Evolutionary conservation across 2,888 invertebrate species (phyloP).

Genomic region (Meganola albula): DNA sequence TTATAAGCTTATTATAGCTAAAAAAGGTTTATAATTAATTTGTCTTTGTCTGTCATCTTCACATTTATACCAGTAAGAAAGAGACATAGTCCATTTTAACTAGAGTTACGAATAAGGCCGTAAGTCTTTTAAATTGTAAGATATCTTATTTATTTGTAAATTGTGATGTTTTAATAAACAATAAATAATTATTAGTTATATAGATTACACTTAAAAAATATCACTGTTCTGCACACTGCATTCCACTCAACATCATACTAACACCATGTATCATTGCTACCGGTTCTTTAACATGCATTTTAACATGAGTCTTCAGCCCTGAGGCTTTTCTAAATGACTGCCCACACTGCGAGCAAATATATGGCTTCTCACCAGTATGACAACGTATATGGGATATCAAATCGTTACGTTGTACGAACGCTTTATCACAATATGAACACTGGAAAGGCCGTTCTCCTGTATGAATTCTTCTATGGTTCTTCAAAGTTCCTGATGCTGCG

Average conservation of each 20-base stretch:
- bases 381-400: conserved; percentile 74
- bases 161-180: no score
- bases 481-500: conserved; percentile 75
- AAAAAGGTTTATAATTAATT: no score
- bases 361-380: conserved; percentile 73
- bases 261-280: conserved; percentile 19
- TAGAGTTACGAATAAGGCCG: no score
- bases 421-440: conserved; percentile 75
- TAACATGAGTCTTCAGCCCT: conserved; percentile 69
- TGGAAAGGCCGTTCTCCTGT: conserved; percentile 78
- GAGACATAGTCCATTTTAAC: no score
- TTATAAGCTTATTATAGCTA: no score
- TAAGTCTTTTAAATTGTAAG: no score
- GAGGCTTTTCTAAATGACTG: conserved; percentile 73
- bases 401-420: conserved; percentile 78
- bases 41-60: no score
- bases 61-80: no score
- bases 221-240: no score
- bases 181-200: no score
- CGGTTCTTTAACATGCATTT: conserved; percentile 47
- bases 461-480: conserved; percentile 77
- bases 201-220: no score
- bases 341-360: conserved; percentile 63
- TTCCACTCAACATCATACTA: conserved; percentile 13
- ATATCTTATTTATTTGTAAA: no score